Evolutionary conservation across 2,113 vertebrate species (phyloP).

Genomic region (Megaleporinus macrocephalus): DNA sequence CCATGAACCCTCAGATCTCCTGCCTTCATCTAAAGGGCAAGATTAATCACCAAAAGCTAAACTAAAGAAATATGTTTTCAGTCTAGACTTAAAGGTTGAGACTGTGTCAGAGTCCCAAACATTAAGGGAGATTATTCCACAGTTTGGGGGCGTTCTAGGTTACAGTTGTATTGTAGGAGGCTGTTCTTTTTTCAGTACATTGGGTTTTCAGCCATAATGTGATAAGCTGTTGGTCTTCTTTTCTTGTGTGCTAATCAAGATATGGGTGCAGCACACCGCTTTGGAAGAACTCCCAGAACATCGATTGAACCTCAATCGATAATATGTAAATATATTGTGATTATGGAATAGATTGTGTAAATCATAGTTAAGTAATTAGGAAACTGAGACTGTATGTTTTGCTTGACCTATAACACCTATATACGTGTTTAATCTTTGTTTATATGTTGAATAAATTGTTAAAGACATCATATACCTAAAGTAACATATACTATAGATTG

Average conservation of each 20-base stretch:
- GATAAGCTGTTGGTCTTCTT: background rate
- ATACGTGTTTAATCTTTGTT: background rate
- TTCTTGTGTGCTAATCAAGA: background rate
- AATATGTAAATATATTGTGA: slow-evolving; percentile 2
- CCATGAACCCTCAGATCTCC: too few species aligned
- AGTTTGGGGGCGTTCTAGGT: too few species aligned
- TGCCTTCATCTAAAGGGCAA: too few species aligned
- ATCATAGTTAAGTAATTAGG: background rate
- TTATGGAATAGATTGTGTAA: background rate
- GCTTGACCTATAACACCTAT: background rate
- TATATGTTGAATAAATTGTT: background rate
- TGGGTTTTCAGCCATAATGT: slow-evolving; percentile 9
- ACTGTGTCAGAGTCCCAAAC: too few species aligned
- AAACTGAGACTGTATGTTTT: background rate
- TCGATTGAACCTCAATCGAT: background rate
- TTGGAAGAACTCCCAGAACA: too few species aligned
- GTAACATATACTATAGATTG: too few species aligned
- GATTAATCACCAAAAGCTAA: too few species aligned
- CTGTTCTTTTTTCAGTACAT: background rate
- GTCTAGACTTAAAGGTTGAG: too few species aligned
- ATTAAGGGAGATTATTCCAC: too few species aligned
- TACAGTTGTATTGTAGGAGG: background rate
- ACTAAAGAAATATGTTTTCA: too few species aligned
- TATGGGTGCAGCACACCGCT: background rate
- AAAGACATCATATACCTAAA: background rate